A percentile compares a stretch with the other conserved stretches of the same genome.
Conservation (phyloP, 2,113 vertebrate species). For the Podarcis raffonei region DNA sequence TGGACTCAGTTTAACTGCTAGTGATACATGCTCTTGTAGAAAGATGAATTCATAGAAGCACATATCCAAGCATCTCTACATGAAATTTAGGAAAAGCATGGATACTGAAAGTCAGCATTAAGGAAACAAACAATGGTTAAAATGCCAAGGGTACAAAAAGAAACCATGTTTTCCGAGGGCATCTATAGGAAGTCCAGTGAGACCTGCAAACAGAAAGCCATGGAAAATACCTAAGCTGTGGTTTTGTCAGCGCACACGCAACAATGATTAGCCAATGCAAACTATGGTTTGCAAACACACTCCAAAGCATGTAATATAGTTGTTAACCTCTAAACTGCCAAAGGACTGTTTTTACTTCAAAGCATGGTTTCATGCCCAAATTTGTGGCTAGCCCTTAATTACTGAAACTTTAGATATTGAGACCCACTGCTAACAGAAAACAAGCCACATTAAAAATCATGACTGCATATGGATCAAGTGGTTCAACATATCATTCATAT, state of each 20-base stretch:
- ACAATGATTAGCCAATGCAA: background rate
- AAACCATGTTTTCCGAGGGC: background rate
- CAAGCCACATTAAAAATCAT: background rate
- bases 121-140: background rate
- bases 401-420: background rate
- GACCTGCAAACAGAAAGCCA: background rate
- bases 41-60: no score
- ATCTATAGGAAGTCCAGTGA: background rate
- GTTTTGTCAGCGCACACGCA: background rate
- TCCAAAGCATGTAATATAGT: no score
- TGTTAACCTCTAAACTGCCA: no score
- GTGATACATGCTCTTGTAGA: background rate
- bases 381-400: background rate
- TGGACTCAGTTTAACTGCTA: background rate
- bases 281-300: background rate
- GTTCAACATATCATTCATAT: background rate
- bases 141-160: background rate
- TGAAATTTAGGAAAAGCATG: background rate
- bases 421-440: background rate
- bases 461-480: background rate
- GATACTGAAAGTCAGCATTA: background rate
- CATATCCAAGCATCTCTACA: background rate
- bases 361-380: background rate
- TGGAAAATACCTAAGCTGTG: background rate
- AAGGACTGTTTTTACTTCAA: background rate